A percentile compares a stretch with the other conserved stretches of the same genome.
Evolutionary conservation across 2,888 invertebrate species (phyloP).

Genomic region (Aporophyla lueneburgensis): DNA sequence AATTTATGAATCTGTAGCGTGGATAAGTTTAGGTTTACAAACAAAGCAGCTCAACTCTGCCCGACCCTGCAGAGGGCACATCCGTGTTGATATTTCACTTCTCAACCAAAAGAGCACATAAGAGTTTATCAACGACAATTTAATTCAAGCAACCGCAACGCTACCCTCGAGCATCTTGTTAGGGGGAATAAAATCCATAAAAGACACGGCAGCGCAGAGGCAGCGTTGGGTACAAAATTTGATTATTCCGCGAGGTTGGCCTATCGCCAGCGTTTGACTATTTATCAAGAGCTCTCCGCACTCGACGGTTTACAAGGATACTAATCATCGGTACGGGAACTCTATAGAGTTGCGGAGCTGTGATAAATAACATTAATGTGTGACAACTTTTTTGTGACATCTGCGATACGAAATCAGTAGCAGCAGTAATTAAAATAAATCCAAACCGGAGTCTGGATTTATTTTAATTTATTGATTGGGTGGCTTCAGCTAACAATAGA

Average conservation of each 20-base stretch:
- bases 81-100: slow-evolving; percentile 48
- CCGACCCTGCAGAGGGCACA: slow-evolving; percentile 1
- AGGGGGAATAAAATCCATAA: slow-evolving; percentile 90
- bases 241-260: slow-evolving; percentile 91
- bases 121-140: slow-evolving; percentile 88
- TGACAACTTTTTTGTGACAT: slow-evolving; percentile 1
- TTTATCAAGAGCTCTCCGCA: slow-evolving; percentile 87
- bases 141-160: slow-evolving; percentile 87
- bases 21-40: not conserved
- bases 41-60: not conserved
- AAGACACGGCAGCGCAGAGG: slow-evolving; percentile 84
- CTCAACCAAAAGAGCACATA: slow-evolving; percentile 79
- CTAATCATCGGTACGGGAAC: slow-evolving; percentile 85
- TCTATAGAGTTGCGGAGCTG: slow-evolving; percentile 74
- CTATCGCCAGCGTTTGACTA: slow-evolving; percentile 89
- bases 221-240: slow-evolving; percentile 87
- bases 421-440: too few relatives aligned
- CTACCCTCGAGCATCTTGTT: slow-evolving; percentile 87
- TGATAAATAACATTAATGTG: not conserved
- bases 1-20: not conserved
- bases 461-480: too few relatives aligned
- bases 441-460: too few relatives aligned
- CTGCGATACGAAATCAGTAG: too few relatives aligned
- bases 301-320: slow-evolving; percentile 88
- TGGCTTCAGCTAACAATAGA: too few relatives aligned